Percentiles rank a stretch among this genome's conserved stretches.
Evolutionary conservation across 2,113 vertebrate species (phyloP).

Genomic region (Pimephales promelas): DNA sequence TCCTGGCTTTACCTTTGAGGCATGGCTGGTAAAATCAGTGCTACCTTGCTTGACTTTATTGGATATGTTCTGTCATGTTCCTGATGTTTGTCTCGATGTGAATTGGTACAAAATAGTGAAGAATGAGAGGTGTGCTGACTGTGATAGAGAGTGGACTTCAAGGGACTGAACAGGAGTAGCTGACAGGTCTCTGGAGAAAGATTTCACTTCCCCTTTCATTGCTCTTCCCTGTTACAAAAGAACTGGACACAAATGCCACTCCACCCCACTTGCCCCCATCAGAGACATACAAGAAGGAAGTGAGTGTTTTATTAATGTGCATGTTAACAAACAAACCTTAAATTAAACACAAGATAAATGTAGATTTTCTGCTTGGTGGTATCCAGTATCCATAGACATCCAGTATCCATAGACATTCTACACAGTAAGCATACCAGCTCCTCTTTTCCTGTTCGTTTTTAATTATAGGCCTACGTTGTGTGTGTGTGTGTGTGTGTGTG

Average conservation of each 20-base stretch:
- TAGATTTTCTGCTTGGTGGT: conserved; percentile 9
- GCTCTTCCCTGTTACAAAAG: conserved; percentile 29
- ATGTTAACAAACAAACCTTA: neutral
- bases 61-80: neutral
- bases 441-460: neutral
- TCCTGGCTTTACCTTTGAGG: neutral
- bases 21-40: neutral
- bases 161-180: conserved; percentile 34
- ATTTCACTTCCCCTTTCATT: conserved; percentile 28
- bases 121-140: conserved; percentile 31
- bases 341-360: neutral
- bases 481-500: too few relatives aligned
- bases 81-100: conserved; percentile 20
- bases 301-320: conserved; percentile 15
- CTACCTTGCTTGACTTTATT: neutral
- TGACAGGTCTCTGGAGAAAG: conserved; percentile 42
- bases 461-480: neutral
- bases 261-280: conserved; percentile 4
- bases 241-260: conserved; percentile 21
- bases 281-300: neutral
- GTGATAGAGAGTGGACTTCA: conserved; percentile 9
- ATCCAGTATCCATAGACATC: too few relatives aligned
- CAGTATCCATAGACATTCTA: neutral
- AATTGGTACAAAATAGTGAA: neutral
- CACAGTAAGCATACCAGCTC: neutral